Base-by-base conservation (phyloP, 2,888 invertebrate genomes). In the Balanococcus diminutus region DNA sequence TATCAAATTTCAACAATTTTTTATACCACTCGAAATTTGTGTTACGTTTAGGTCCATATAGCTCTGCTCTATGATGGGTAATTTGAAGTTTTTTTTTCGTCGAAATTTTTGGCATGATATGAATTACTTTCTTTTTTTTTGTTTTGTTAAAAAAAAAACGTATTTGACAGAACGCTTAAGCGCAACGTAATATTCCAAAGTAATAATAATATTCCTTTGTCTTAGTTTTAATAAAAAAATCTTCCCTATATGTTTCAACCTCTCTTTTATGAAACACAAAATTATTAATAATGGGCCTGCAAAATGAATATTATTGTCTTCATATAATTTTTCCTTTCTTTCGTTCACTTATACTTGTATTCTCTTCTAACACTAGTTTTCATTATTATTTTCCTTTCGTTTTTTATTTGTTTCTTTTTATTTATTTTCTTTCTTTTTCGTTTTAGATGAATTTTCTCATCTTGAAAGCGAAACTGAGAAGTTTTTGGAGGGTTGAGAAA, bases 141-240 rank as follows among this genome's bases (percentile, higher is more conserved):
- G 5, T 6, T 36, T 36, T n/a, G 0, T 2, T 0, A 72, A 28
- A 56, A 22, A n/a, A 31, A 36, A 79, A 79, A 31, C 9, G 32
- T 32, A 75, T 75, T 75, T 32, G 75, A 75, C 75, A 19, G 9
- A 75, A 75, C 75, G 75, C 75, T 75, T 75, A 75, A 75, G 36
- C 82, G 82, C 25, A 82, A 51, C 25, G 51, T 82, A 82, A 56
- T 82, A 82, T 82, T 42, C 51, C 42, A 82, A 19, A 28, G 82
- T 82, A 51, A 82, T 82, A 51, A 82, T 82, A 82, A 81, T 81
- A 46, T 82, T 82, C 82, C 56, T 82, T 82, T 82, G 82, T 82
- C 82, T 46, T 82, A 51, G 51, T 51, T 82, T 82, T 82, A 82
- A 82, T 82, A 82, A 82, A 82, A n/a, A 82, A 82, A 56, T 56